Evolutionary conservation across 2,797 vertebrate species (phyloP), one percentile per base, ranked within the genome.

Genomic region (Harpagifer antarcticus): DNA sequence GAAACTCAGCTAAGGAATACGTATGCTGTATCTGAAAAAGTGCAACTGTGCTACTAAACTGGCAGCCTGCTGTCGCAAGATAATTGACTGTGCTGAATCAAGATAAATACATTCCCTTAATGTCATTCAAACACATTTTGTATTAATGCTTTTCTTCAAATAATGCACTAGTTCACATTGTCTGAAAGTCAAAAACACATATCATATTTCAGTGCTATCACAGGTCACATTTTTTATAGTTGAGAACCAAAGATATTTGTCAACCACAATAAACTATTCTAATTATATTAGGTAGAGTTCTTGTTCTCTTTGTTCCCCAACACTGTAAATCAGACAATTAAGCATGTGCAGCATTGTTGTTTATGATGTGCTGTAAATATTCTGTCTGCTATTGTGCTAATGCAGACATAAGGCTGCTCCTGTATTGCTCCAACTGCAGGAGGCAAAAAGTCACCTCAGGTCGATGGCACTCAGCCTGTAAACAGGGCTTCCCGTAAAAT

Each of bases 401-500:
- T 96, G 96, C 95, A 94, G 93, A 93, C 91, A 86, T 92, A 91
- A 91, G 89, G 90, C 90, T 92, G 90, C 91, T 93, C 81, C 87
- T 83, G 77, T 82, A 84, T 85, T 84, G 92, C 96, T 96, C 94
- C 94, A 94, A 96, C 96, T 97, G 96, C 97, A 98, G 95, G 93
- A 98, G 96, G 95, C 95, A 97, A 96, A 95, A 97, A 99, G 98
- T 98, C 98, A 97, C 96, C 97, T 96, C 97, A 98, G 97, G 97
- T 99, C 98, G 97, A 99, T 99, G 95, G 96, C 95, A 96, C 96
- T 98, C 97, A 97, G 97, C 97, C 97, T 97, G 97, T 97, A 98
- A 99, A 98, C 97, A 98, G 88, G 95, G 96, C 96, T 99, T 99
- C 98, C 98, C 96, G 97, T 99, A 99, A 99, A 99, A 99, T 99